A percentile compares a stretch with the other conserved stretches of the same genome.
These are phyloP conservation scores for Aspidapion aeneum DNA, from an alignment of 2,888 invertebrate genomes.

Conservation along the genomic window DNA sequence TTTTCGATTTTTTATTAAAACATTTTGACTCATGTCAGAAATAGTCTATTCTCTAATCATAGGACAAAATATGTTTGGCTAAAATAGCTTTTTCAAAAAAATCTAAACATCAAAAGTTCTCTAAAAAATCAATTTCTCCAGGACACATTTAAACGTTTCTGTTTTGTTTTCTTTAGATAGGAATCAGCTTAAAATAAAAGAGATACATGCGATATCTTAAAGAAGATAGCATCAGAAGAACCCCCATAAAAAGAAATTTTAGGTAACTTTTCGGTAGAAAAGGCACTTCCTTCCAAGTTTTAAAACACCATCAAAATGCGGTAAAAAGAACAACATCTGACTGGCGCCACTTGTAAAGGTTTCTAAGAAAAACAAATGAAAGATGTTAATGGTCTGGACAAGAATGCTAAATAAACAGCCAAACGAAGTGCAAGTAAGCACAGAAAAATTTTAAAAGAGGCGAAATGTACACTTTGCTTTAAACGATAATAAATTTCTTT, in stretches of 20 bases:
- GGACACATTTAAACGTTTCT: background rate
- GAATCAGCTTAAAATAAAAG: background rate
- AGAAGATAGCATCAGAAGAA: background rate
- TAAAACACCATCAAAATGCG: background rate
- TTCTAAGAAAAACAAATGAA: conserved; percentile 21
- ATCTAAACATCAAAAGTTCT: too few relatives aligned
- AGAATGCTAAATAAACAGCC: conserved; percentile 1
- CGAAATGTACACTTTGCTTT: background rate
- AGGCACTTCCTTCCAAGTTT: background rate
- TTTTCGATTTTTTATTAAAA: too few relatives aligned
- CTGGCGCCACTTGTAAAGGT: conserved; percentile 19
- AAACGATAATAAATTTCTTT: background rate
- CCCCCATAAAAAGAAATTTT: background rate
- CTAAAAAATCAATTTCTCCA: too few relatives aligned
- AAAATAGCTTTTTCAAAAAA: too few relatives aligned
- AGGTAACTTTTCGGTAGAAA: background rate
- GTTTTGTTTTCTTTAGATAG: background rate
- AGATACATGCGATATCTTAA: background rate
- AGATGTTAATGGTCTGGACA: conserved; percentile 12
- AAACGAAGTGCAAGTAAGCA: background rate
- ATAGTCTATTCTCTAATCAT: too few relatives aligned
- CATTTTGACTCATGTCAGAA: too few relatives aligned
- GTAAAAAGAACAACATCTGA: conserved; percentile 3
- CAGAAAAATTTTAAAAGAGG: background rate
- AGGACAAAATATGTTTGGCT: too few relatives aligned